Conservation (phyloP, 2,888 invertebrate species). For the Tethea ocularis region DNA sequence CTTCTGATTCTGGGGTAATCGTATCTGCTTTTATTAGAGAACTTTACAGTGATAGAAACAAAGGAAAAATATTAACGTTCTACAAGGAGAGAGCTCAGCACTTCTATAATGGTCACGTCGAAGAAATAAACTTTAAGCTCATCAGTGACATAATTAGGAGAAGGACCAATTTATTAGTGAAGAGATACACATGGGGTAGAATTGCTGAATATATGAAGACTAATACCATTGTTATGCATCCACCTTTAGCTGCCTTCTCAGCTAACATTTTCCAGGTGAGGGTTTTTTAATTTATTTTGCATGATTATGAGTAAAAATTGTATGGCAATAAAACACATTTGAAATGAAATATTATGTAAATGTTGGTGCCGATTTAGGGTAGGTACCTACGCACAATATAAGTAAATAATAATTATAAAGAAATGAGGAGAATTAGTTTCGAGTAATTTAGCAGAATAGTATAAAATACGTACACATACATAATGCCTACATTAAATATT, state of each 20-base stretch:
- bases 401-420: too few relatives aligned
- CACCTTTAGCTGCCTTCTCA: constrained; percentile 91
- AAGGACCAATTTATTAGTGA: constrained; percentile 90
- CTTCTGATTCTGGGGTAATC: constrained; percentile 88
- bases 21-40: constrained; percentile 92
- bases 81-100: constrained; percentile 94
- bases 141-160: constrained; percentile 93
- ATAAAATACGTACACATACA: too few relatives aligned
- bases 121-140: constrained; percentile 92
- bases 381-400: too few relatives aligned
- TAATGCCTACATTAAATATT: too few relatives aligned
- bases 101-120: constrained; percentile 93
- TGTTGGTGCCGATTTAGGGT: too few relatives aligned
- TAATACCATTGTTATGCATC: constrained; percentile 87
- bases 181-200: constrained; percentile 90
- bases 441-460: too few relatives aligned
- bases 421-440: too few relatives aligned
- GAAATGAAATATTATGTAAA: too few relatives aligned
- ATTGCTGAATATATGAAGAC: constrained; percentile 90
- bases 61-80: constrained; percentile 92
- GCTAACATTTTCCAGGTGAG: constrained; percentile 91
- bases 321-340: too few relatives aligned
- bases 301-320: too few relatives aligned
- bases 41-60: constrained; percentile 91
- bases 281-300: background rate